Conservation (phyloP, 2,888 invertebrate species). For the Hydroisotoma schaefferi region DNA sequence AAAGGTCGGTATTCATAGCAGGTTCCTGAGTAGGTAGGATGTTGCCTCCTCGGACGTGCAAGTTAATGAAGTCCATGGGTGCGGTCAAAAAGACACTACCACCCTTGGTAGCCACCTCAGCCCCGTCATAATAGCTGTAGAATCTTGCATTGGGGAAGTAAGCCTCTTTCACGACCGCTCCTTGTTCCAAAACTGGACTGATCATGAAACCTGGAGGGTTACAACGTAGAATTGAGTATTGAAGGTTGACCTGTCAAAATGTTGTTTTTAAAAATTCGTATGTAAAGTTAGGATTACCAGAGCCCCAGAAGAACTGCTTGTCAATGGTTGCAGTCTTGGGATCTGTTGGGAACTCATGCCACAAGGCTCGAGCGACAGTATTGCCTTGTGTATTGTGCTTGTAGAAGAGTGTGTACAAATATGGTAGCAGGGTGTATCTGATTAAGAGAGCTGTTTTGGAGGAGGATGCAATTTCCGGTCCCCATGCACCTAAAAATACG, state of each 20-base stretch:
- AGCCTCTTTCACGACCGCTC: slow-evolving; percentile 53
- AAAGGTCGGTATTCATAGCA: slow-evolving; percentile 59
- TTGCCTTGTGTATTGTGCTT: slow-evolving; percentile 66
- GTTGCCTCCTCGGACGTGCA: slow-evolving; percentile 66
- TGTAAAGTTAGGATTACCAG: slow-evolving; percentile 50
- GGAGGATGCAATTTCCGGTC: slow-evolving; percentile 38
- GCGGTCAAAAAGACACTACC: slow-evolving; percentile 57
- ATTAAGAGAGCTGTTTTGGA: slow-evolving; percentile 44
- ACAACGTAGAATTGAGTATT: background rate
- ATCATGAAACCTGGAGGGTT: slow-evolving; percentile 60
- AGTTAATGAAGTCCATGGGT: slow-evolving; percentile 62
- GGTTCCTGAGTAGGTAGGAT: slow-evolving; percentile 68
- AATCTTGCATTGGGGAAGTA: slow-evolving; percentile 66
- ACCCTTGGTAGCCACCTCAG: slow-evolving; percentile 52
- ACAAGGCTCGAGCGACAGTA: slow-evolving; percentile 73
- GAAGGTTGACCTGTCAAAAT: background rate
- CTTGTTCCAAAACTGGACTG: slow-evolving; percentile 64
- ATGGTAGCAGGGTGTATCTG: slow-evolving; percentile 55
- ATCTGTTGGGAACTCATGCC: slow-evolving; percentile 59
- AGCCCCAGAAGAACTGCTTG: slow-evolving; percentile 74
- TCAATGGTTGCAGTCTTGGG: slow-evolving; percentile 64
- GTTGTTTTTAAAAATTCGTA: background rate
- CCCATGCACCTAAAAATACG: too few species aligned
- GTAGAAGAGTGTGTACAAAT: slow-evolving; percentile 54
- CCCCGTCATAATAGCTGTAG: slow-evolving; percentile 60